Evolutionary conservation across 2,888 invertebrate species (phyloP).

Genomic region (Phyllotreta striolata): DNA sequence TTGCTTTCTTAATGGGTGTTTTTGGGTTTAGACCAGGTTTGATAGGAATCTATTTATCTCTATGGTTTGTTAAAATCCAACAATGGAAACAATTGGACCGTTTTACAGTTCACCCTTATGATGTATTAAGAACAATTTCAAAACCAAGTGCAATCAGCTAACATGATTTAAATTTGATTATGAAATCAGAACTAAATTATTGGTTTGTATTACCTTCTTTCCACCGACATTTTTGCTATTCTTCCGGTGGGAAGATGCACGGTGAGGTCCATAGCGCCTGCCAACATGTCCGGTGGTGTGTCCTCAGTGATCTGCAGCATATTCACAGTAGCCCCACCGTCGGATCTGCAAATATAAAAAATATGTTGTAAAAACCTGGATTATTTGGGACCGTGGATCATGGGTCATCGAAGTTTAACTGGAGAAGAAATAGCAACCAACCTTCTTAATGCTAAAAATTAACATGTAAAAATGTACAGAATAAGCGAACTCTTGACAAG

Average conservation of each 20-base stretch:
- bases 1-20: too few relatives aligned
- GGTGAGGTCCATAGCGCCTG: conserved; percentile 73
- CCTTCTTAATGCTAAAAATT: too few relatives aligned
- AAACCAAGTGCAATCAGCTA: too few relatives aligned
- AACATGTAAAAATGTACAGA: too few relatives aligned
- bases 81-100: too few relatives aligned
- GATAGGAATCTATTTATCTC: too few relatives aligned
- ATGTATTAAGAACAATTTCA: too few relatives aligned
- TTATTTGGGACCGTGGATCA: background rate
- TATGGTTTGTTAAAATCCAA: too few relatives aligned
- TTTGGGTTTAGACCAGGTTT: background rate
- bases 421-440: too few relatives aligned
- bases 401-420: background rate
- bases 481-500: too few relatives aligned
- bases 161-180: too few relatives aligned
- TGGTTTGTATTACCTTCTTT: conserved; percentile 65
- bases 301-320: conserved; percentile 70
- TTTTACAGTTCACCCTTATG: too few relatives aligned
- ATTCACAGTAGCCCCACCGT: conserved; percentile 54
- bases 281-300: conserved; percentile 74
- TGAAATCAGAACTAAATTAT: background rate
- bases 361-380: conserved; percentile 11
- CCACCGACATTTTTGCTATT: conserved; percentile 65
- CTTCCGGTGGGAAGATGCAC: conserved; percentile 68
- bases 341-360: conserved; percentile 44